phyloP scores from a whole-genome alignment of 1,140 invertebrate genomes.

The Drosophila erecta region DNA sequence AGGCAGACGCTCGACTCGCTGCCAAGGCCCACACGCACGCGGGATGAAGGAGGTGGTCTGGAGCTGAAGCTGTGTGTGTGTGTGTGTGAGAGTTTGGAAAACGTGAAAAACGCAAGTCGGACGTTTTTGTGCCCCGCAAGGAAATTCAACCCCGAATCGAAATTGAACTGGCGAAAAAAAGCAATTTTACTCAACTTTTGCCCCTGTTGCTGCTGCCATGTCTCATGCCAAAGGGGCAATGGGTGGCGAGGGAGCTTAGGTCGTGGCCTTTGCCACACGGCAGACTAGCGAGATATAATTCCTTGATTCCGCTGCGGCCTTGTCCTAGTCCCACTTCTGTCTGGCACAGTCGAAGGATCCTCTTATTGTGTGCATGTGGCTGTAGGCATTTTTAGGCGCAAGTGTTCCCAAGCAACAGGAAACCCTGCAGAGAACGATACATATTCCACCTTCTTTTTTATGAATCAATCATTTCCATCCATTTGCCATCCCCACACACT shows the following conservation, averaged over 20 bases:
- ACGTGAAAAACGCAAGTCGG: slow-evolving; percentile 60
- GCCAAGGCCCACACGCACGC: slow-evolving; percentile 52
- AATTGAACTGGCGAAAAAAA: slow-evolving; percentile 62
- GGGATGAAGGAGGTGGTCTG: slow-evolving; percentile 11
- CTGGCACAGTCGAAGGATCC: slow-evolving; percentile 23
- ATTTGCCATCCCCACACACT: neutral
- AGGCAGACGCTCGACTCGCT: slow-evolving; percentile 49
- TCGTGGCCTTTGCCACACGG: slow-evolving; percentile 59
- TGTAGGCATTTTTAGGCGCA: slow-evolving; percentile 38
- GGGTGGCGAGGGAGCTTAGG: slow-evolving; percentile 2
- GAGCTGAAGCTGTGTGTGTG: too few relatives aligned
- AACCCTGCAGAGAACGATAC: slow-evolving; percentile 24
- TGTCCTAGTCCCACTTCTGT: slow-evolving; percentile 69
- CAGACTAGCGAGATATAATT: slow-evolving; percentile 69
- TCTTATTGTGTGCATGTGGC: slow-evolving; percentile 1
- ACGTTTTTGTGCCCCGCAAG: slow-evolving; percentile 55
- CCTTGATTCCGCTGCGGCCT: slow-evolving; percentile 67
- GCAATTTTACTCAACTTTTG: slow-evolving; percentile 69
- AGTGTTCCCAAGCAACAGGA: slow-evolving; percentile 57
- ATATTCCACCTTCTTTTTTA: slow-evolving; percentile 50
- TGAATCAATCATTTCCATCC: too few relatives aligned
- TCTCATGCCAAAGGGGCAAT: slow-evolving; percentile 2
- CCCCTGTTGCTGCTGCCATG: slow-evolving; percentile 5
- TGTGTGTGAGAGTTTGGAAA: slow-evolving; percentile 32
- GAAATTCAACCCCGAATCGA: slow-evolving; percentile 49